phyloP scores from a whole-genome alignment of 2,888 invertebrate genomes.

The Petrophora chlorosata region DNA sequence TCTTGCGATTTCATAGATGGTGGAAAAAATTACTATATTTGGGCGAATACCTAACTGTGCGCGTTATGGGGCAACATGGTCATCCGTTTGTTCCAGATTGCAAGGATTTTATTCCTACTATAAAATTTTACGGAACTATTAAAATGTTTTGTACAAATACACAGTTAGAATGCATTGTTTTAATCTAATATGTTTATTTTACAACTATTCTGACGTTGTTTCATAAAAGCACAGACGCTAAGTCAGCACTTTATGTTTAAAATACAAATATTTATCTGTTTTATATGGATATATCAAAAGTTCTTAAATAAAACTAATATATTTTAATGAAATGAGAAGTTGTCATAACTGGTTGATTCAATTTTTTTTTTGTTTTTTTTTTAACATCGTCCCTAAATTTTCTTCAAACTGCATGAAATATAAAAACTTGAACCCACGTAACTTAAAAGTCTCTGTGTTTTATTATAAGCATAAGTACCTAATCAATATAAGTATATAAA shows the following conservation, averaged over 20 bases:
- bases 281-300: too few species aligned
- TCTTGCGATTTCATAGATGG: too few species aligned
- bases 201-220: constrained; percentile 15
- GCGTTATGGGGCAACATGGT: constrained; percentile 1
- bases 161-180: constrained; percentile 14
- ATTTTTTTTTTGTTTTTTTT: too few species aligned
- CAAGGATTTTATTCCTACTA: constrained; percentile 11
- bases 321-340: too few species aligned
- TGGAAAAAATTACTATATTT: background rate
- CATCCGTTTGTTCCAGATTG: constrained; percentile 10
- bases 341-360: too few species aligned
- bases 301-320: too few species aligned
- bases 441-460: too few species aligned
- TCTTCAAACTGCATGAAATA: too few species aligned
- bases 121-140: constrained; percentile 17
- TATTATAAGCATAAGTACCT: background rate
- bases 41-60: background rate
- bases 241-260: background rate
- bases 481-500: constrained; percentile 1
- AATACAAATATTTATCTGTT: too few species aligned
- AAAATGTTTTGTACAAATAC: constrained; percentile 12
- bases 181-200: constrained; percentile 23
- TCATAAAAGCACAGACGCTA: constrained; percentile 10
- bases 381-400: too few species aligned
- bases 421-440: too few species aligned